These are phyloP conservation scores for Paguma larvata DNA, from an alignment of 2,797 vertebrate genomes.

Conservation along the genomic window DNA sequence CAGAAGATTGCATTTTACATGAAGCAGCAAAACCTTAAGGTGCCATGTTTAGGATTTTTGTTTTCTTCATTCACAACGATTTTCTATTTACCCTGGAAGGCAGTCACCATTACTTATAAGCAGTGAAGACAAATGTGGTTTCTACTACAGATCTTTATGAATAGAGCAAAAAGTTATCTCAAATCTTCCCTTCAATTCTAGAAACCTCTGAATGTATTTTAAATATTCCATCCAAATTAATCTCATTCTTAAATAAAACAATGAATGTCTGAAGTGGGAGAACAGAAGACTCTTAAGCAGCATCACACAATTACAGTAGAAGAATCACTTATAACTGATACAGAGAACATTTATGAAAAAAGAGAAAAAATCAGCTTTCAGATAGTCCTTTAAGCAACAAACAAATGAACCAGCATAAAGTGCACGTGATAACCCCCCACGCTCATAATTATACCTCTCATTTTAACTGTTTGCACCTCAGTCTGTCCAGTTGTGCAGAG, in stretches of 20 bases:
- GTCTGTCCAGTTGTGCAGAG: background rate
- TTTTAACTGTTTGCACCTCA: background rate
- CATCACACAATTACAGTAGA: background rate
- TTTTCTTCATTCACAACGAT: background rate
- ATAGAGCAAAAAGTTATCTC: background rate
- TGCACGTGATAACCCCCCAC: background rate
- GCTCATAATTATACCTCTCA: background rate
- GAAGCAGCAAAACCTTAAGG: slow-evolving; percentile 28
- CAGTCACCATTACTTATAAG: slow-evolving; percentile 39
- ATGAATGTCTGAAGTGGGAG: background rate
- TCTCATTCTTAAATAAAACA: slow-evolving; percentile 36
- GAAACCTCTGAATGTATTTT: background rate
- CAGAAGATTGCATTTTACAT: slow-evolving; percentile 54
- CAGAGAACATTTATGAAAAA: background rate
- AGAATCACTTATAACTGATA: background rate
- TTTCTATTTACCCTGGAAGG: slow-evolving; percentile 39
- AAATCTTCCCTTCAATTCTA: slow-evolving; percentile 22
- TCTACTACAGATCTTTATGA: slow-evolving; percentile 9
- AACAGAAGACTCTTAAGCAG: background rate
- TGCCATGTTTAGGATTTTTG: background rate
- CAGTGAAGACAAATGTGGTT: slow-evolving; percentile 26
- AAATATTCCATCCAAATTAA: slow-evolving; percentile 27
- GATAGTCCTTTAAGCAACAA: background rate
- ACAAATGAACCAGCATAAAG: background rate
- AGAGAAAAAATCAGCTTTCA: background rate